These are phyloP conservation scores for Pelosia muscerda DNA, from an alignment of 2,888 invertebrate species.

Conservation along the genomic window DNA sequence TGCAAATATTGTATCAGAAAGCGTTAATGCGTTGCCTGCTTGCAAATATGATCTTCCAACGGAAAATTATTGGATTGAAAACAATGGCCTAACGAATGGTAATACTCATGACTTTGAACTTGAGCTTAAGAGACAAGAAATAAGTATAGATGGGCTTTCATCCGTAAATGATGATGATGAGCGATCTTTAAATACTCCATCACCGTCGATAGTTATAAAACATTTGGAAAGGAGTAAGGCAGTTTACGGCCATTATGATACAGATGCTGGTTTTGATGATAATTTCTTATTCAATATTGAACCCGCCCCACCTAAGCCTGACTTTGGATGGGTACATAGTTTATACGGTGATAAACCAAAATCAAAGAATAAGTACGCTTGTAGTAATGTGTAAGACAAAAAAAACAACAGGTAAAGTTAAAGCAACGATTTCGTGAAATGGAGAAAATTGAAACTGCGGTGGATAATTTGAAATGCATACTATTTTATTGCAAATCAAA, in stretches of 20 bases:
- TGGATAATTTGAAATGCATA: too few species aligned
- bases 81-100: neutral
- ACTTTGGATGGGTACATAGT: conserved; percentile 27
- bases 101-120: conserved; percentile 11
- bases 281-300: conserved; percentile 19
- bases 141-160: neutral
- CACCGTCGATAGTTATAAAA: conserved; percentile 15
- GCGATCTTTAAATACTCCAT: conserved; percentile 22
- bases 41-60: conserved; percentile 4
- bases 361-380: conserved; percentile 13
- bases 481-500: too few species aligned
- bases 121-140: conserved; percentile 1
- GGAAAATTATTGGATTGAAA: conserved; percentile 14
- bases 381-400: conserved; percentile 12
- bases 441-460: too few species aligned
- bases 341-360: conserved; percentile 20
- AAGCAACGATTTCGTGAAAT: too few species aligned
- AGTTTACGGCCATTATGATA: conserved; percentile 12
- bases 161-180: conserved; percentile 7
- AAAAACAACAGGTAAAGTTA: neutral
- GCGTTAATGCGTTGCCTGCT: neutral
- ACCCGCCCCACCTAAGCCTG: conserved; percentile 20
- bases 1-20: neutral
- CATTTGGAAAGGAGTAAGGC: conserved; percentile 14
- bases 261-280: conserved; percentile 17